phyloP scores from a whole-genome alignment of 2,888 invertebrate species.

The Torymus aiolomorphi region DNA sequence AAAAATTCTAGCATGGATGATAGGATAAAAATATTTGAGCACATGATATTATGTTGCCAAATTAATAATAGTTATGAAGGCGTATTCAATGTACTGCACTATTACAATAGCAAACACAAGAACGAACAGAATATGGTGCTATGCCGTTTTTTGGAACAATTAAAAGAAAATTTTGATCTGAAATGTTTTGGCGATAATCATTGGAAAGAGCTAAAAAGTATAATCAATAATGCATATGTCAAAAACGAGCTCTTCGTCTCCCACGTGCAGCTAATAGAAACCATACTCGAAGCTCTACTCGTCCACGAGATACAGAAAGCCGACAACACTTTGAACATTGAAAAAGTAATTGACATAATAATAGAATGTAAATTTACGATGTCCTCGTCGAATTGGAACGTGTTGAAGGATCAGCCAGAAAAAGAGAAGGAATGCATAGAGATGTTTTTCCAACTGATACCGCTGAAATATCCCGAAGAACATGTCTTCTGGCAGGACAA shows the following conservation, averaged over 20 bases:
- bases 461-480: conserved; percentile 1
- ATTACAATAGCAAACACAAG: conserved; percentile 65
- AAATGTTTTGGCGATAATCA: conserved; percentile 63
- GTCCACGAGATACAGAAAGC: not conserved
- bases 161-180: conserved; percentile 56
- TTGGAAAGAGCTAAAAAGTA: conserved; percentile 63
- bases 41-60: conserved; percentile 68
- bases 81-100: conserved; percentile 64
- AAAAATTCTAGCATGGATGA: not conserved
- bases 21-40: not conserved
- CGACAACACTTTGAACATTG: not conserved
- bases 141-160: not conserved
- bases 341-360: conserved; percentile 13
- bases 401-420: not conserved
- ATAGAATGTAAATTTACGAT: not conserved
- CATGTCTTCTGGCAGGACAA: conserved; percentile 24
- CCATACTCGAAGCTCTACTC: conserved; percentile 8
- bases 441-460: conserved; percentile 17
- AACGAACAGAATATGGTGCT: conserved; percentile 64
- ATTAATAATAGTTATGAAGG: conserved; percentile 67
- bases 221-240: conserved; percentile 58
- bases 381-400: conserved; percentile 6
- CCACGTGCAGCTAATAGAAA: not conserved
- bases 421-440: conserved; percentile 21
- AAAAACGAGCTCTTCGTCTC: conserved; percentile 49